phyloP scores from a whole-genome alignment of 2,888 invertebrate genomes.

The Hylaea fasciaria region DNA sequence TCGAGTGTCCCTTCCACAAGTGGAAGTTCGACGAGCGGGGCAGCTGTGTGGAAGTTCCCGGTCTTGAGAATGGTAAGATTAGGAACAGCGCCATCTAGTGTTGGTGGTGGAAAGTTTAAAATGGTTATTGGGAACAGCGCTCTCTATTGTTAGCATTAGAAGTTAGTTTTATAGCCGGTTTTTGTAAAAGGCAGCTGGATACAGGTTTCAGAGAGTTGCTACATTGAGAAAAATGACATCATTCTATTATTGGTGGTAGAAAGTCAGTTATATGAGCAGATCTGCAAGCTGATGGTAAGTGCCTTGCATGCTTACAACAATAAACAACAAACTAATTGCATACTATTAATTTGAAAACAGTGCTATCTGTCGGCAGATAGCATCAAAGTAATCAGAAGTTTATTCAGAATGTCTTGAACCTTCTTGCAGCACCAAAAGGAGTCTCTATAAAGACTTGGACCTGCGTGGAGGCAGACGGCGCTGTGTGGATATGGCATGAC shows the following conservation, averaged over 20 bases:
- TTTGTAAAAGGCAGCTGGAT: too few species aligned
- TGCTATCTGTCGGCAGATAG: conserved; percentile 2
- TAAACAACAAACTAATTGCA: too few species aligned
- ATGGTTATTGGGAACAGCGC: conserved; percentile 51
- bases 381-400: too few species aligned
- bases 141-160: background rate
- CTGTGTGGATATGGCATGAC: conserved; percentile 93
- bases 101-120: too few species aligned
- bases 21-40: conserved; percentile 94
- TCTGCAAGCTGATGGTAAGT: too few species aligned
- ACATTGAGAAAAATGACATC: too few species aligned
- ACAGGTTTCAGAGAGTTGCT: too few species aligned
- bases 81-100: background rate
- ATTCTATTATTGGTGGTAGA: too few species aligned
- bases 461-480: conserved; percentile 87
- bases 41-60: conserved; percentile 89
- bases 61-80: conserved; percentile 63
- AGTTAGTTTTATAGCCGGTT: too few species aligned
- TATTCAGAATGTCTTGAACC: too few species aligned
- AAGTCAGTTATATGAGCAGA: too few species aligned
- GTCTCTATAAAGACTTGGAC: conserved; percentile 88
- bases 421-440: conserved; percentile 87
- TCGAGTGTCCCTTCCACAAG: conserved; percentile 95
- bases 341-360: conserved; percentile 6
- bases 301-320: too few species aligned